Conservation (phyloP, 1,140 invertebrate species). For the Drosophila pandora region DNA sequence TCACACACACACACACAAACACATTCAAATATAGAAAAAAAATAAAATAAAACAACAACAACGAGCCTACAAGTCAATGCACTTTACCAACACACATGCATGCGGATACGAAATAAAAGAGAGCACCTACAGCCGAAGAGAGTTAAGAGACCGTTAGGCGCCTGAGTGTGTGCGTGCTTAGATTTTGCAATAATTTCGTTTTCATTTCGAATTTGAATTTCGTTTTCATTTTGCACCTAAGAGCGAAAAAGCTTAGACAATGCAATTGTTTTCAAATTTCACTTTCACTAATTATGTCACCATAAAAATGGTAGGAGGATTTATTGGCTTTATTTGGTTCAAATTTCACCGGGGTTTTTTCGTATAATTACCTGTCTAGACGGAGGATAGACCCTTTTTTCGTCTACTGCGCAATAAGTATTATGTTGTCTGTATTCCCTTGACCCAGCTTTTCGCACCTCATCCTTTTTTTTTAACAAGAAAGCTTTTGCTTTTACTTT, state of each 20-base stretch:
- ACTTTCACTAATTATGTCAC: constrained; percentile 82
- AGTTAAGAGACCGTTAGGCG: constrained; percentile 22
- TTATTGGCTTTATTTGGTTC: not conserved
- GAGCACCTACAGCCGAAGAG: not conserved
- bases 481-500: constrained; percentile 43
- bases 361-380: constrained; percentile 56
- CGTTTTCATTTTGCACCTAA: constrained; percentile 66
- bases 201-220: constrained; percentile 68
- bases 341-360: not conserved
- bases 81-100: constrained; percentile 48
- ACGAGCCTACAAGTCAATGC: constrained; percentile 57
- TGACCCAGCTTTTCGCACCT: constrained; percentile 1
- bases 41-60: constrained; percentile 24
- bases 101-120: constrained; percentile 7
- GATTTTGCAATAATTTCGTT: constrained; percentile 81
- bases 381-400: constrained; percentile 24
- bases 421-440: constrained; percentile 42
- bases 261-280: constrained; percentile 60
- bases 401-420: constrained; percentile 64
- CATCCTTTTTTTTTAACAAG: not conserved
- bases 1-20: constrained; percentile 13
- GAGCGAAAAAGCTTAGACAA: constrained; percentile 27
- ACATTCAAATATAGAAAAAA: constrained; percentile 10
- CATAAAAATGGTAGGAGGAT: constrained; percentile 37
- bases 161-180: constrained; percentile 56